A percentile compares a stretch with the other conserved stretches of the same genome.
Evolutionary conservation across 2,888 invertebrate species (phyloP).

Genomic region (Ophion ventricosus): DNA sequence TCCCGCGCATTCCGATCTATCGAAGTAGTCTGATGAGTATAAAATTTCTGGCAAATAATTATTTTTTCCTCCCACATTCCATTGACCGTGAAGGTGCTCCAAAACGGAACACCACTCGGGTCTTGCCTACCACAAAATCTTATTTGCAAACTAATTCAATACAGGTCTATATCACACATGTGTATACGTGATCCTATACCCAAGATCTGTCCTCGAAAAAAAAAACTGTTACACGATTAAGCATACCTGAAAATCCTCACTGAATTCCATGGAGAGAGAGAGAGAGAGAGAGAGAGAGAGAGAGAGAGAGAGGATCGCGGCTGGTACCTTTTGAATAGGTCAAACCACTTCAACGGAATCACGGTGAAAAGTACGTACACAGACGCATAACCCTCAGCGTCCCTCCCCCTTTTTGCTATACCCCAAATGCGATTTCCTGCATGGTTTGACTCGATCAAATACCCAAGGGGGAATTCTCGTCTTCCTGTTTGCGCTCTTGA

Average conservation of each 20-base stretch:
- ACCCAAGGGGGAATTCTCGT: constrained; percentile 65
- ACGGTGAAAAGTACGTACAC: constrained; percentile 62
- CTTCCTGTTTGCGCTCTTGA: constrained; percentile 80
- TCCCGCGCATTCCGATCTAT: background rate
- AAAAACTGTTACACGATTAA: constrained; percentile 68
- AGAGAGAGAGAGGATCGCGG: constrained; percentile 28
- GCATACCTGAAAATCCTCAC: constrained; percentile 41
- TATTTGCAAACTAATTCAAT: constrained; percentile 77
- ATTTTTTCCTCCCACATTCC: background rate
- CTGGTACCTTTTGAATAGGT: constrained; percentile 73
- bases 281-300: constrained; percentile 22
- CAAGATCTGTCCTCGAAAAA: constrained; percentile 9
- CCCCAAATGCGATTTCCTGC: constrained; percentile 80
- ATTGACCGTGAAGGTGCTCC: background rate
- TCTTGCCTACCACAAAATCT: constrained; percentile 75
- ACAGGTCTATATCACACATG: background rate
- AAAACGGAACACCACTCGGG: background rate
- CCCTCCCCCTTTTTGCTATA: constrained; percentile 20
- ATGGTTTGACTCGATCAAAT: constrained; percentile 77
- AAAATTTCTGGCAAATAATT: background rate
- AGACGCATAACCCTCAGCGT: constrained; percentile 17
- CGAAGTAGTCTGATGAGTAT: background rate
- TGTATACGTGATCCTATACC: background rate
- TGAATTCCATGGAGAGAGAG: constrained; percentile 21
- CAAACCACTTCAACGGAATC: constrained; percentile 77